Percentiles rank a stretch among this genome's conserved stretches.
Evolutionary conservation across 2,113 vertebrate genomes (phyloP).

Genomic region (Muscicapa adusta): DNA sequence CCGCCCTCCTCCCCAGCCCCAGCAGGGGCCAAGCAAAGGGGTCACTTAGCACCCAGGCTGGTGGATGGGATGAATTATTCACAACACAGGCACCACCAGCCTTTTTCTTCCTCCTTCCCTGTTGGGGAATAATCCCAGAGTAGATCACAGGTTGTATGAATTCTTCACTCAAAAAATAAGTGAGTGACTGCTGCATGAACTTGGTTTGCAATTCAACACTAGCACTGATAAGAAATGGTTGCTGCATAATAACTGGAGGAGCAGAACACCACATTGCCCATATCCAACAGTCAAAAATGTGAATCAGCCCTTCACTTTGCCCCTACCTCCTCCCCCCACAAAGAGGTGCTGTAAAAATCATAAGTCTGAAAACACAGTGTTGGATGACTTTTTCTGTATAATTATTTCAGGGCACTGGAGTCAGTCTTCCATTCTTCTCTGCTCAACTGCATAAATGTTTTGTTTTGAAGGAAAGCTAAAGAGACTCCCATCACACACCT

Average conservation of each 20-base stretch:
- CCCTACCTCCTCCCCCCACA: background rate
- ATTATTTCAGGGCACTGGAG: background rate
- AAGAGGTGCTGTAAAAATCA: background rate
- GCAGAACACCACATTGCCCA: background rate
- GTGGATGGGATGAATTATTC: slow-evolving; percentile 35
- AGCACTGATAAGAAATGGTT: background rate
- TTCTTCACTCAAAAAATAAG: slow-evolving; percentile 6
- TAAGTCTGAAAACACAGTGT: background rate
- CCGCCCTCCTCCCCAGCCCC: background rate
- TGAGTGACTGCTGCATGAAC: background rate
- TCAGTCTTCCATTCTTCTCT: background rate
- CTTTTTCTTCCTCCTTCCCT: background rate
- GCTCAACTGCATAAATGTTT: background rate
- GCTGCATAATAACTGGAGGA: background rate
- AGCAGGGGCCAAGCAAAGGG: background rate
- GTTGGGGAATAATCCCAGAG: background rate
- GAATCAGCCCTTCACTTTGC: background rate
- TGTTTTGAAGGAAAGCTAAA: background rate
- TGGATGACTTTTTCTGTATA: background rate
- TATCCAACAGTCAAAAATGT: background rate
- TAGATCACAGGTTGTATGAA: background rate
- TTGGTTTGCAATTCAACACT: slow-evolving; percentile 36
- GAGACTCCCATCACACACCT: background rate
- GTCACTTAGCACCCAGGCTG: background rate
- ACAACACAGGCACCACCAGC: background rate